A percentile compares a stretch with the other conserved stretches of the same genome.
These are phyloP conservation scores for Zoanthus gigantus DNA, from an alignment of 92 coral and sea anemone genomes.

Conservation along the genomic window DNA sequence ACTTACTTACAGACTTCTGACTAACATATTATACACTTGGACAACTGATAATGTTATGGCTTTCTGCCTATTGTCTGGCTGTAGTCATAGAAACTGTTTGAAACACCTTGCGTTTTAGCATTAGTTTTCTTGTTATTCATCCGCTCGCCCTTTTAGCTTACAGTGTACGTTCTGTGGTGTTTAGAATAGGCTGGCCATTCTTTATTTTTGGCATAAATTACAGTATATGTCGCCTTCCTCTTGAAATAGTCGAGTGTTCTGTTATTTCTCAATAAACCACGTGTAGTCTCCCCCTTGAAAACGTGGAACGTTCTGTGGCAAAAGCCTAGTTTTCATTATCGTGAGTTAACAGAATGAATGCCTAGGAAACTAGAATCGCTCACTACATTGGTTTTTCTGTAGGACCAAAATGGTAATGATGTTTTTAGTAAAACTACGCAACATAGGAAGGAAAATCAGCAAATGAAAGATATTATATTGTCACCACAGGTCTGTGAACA, in stretches of 20 bases:
- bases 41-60: not conserved
- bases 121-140: not conserved
- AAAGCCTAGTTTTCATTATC: not conserved
- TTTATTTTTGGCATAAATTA: no score
- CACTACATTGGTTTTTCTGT: constrained; percentile 15
- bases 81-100: not conserved
- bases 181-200: no score
- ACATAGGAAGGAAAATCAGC: constrained; percentile 27
- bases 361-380: not conserved
- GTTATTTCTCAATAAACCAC: no score
- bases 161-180: not conserved
- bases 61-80: not conserved
- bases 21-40: not conserved
- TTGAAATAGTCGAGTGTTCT: no score
- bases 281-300: no score
- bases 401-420: constrained; percentile 86
- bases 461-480: constrained; percentile 20
- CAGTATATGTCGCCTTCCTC: no score
- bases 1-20: not conserved
- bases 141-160: not conserved
- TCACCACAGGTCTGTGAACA: constrained; percentile 29
- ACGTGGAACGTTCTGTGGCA: no score
- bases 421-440: constrained; percentile 45
- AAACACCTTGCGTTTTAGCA: not conserved
- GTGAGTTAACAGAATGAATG: not conserved